phyloP scores from a whole-genome alignment of 2,888 invertebrate species.

The Pantelozetes paolii region DNA sequence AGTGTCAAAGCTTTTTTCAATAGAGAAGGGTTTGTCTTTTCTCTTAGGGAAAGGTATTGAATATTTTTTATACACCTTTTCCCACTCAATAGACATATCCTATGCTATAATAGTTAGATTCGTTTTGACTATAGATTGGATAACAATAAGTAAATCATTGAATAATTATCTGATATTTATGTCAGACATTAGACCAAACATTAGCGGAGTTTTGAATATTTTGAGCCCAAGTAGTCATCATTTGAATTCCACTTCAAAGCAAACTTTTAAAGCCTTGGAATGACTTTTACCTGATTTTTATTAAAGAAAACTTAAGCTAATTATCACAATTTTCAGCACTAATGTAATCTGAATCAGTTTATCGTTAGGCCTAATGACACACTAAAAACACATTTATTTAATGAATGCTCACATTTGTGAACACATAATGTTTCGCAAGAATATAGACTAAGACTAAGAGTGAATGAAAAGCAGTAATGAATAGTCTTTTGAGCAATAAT shows the following conservation, averaged over 20 bases:
- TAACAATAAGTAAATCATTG: too few species aligned
- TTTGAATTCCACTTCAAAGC: too few species aligned
- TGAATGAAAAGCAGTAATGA: neutral
- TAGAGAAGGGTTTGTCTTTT: neutral
- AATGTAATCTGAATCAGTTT: constrained; percentile 20
- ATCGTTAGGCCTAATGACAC: constrained; percentile 2
- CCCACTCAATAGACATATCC: neutral
- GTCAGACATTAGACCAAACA: neutral
- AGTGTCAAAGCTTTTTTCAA: neutral
- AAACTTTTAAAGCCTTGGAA: too few species aligned
- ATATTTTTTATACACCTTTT: neutral
- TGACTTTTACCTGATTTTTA: constrained; percentile 14
- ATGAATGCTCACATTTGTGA: constrained; percentile 2
- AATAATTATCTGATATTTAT: neutral
- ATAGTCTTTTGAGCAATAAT: too few species aligned
- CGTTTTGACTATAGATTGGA: too few species aligned
- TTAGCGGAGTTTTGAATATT: neutral
- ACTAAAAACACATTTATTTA: neutral
- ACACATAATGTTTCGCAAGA: neutral
- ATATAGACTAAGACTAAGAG: neutral
- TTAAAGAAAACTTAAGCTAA: neutral
- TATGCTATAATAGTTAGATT: neutral
- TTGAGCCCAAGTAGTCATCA: neutral
- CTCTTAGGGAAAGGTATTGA: too few species aligned
- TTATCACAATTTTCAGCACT: neutral